phyloP scores from a whole-genome alignment of 2,113 vertebrate species.

The human region DNA sequence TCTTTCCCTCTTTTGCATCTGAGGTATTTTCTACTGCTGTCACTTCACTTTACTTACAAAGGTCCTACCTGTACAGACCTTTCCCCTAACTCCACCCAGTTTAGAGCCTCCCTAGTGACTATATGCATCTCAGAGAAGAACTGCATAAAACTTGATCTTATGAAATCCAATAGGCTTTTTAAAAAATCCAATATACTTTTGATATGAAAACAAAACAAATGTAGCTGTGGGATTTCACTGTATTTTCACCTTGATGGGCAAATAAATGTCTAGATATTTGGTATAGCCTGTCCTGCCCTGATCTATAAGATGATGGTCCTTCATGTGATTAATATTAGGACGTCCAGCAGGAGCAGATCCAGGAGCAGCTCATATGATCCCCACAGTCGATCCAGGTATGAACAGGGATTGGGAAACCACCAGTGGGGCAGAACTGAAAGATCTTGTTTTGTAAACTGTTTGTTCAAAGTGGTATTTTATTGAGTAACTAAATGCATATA shows the following conservation, averaged over 20 bases:
- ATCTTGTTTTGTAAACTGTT: neutral
- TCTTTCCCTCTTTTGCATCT: neutral
- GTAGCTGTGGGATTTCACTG: neutral
- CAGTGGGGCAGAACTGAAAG: neutral
- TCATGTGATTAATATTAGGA: conserved; percentile 81
- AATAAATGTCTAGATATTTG: conserved; percentile 15
- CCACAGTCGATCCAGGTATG: conserved; percentile 92
- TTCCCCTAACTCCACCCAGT: neutral
- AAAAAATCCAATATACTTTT: neutral
- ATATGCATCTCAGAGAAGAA: neutral
- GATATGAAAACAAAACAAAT: neutral
- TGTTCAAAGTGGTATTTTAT: neutral
- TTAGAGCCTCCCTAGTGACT: neutral
- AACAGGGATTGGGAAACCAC: neutral
- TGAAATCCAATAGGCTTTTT: neutral
- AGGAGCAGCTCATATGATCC: conserved; percentile 90
- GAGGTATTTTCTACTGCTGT: neutral
- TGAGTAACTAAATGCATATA: neutral
- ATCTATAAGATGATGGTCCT: neutral
- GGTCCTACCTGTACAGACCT: neutral
- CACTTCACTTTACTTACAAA: neutral
- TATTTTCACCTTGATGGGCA: conserved; percentile 25
- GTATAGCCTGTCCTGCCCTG: neutral
- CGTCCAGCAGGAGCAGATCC: conserved; percentile 94
- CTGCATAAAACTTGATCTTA: neutral